Evolutionary conservation across 2,888 invertebrate species (phyloP), one percentile per base, ranked within the genome.

Genomic region (Pardosa pseudoannulata): DNA sequence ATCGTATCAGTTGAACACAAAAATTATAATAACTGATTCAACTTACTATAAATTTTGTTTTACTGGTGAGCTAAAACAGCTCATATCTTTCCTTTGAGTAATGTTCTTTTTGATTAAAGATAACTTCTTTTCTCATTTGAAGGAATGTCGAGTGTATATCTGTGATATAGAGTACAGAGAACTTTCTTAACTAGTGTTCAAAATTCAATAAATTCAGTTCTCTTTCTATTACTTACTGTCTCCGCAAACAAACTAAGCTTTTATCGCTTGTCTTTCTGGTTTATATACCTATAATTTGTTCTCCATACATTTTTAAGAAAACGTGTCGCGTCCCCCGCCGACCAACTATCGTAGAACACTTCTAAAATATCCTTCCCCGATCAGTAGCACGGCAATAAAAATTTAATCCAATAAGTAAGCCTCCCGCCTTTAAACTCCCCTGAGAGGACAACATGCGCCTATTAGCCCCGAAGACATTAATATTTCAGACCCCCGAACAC

Each of bases 381-480:
- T 56, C 50, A 32, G 70, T 32, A 32, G 50, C 70, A 32, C 7
- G 32, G 68, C 68, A 39, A 68, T 81, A 81, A 81, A 81, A 81
- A 74, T 81, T 74, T 74, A 81, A 81, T 81, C 81, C 62, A 70
- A 74, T 81, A 74, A 81, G 73, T 73, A 41, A 46, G 19, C 50
- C 31, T 28, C 67, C 46, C 41, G 29, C 71, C 36, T 29, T 64
- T 56, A 65, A 72, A 29, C 41, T 65, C 36, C 79, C 13, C n/a
- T 9, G 79, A 70, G 71, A 67, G 36, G 27, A 36, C 23, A 39
- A 70, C 23, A 70, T 36, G 36, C 41, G 27, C n/a, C 70, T 39
- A 70, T 70, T 70, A 70, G 39, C 56, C 50, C 32, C 46, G 19
- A 67, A 67, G 67, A 36, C 81, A 81, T 81, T 70, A 81, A 81